Evolutionary conservation across 2,888 invertebrate species (phyloP).

Genomic region (Bruchidius siliquastri): DNA sequence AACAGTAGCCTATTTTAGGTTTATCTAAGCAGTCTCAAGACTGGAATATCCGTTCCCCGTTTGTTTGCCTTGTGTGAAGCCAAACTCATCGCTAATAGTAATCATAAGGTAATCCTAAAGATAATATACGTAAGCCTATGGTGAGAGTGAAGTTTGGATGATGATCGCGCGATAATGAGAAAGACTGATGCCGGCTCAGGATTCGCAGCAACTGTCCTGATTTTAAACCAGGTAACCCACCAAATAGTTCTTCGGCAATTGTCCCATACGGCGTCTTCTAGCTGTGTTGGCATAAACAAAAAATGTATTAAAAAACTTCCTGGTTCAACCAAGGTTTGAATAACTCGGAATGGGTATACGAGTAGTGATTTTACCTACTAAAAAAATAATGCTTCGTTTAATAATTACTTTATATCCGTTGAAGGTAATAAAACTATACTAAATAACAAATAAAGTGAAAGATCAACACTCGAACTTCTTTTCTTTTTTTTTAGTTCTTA

Average conservation of each 20-base stretch:
- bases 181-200: conserved; percentile 18
- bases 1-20: no score
- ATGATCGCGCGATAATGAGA: not conserved
- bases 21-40: no score
- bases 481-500: no score
- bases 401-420: no score
- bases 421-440: no score
- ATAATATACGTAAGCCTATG: not conserved
- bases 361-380: no score
- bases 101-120: not conserved
- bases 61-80: not conserved
- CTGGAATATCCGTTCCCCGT: not conserved
- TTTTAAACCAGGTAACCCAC: conserved; percentile 56
- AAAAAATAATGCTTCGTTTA: no score
- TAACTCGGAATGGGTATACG: no score
- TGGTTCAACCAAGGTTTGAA: no score
- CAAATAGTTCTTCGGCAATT: conserved; percentile 76
- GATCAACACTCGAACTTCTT: no score
- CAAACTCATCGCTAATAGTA: not conserved
- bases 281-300: conserved; percentile 56
- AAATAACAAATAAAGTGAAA: no score
- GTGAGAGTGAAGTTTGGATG: not conserved
- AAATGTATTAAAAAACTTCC: not conserved
- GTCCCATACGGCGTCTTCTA: conserved; percentile 75
- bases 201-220: conserved; percentile 25